Percentiles rank a stretch among this genome's conserved stretches.
Conservation (phyloP, 2,888 invertebrate genomes). For the Adineta ricciae region DNA sequence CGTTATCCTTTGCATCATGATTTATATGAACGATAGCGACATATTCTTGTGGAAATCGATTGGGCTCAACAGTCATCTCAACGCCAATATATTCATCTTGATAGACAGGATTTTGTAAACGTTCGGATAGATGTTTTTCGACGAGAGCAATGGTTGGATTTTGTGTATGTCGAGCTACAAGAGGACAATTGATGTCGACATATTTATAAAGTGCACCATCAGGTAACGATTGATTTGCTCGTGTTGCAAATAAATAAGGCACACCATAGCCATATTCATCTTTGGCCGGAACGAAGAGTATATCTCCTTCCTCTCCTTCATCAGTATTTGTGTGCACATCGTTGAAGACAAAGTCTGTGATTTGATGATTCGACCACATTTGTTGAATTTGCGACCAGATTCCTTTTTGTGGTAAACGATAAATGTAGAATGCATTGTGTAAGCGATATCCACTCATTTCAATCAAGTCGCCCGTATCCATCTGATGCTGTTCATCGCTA, state of each 20-base stretch:
- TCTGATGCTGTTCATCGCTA: neutral
- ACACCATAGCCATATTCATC: conserved; percentile 14
- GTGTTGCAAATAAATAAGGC: conserved; percentile 1
- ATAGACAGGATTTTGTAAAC: neutral
- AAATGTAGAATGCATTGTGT: conserved; percentile 11
- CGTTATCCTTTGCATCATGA: neutral
- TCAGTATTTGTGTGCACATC: neutral
- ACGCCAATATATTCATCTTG: neutral
- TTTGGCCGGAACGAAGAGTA: neutral
- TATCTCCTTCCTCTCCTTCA: neutral
- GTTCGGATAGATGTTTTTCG: neutral
- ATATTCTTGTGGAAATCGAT: conserved; percentile 10
- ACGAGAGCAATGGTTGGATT: neutral
- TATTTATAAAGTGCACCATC: neutral
- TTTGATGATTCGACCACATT: neutral
- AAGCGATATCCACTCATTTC: neutral
- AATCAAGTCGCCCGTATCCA: neutral
- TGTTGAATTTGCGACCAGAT: neutral
- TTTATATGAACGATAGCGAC: neutral
- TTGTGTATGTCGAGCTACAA: neutral
- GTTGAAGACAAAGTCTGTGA: neutral
- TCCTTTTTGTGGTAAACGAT: neutral
- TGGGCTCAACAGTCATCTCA: neutral
- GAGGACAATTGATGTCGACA: neutral
- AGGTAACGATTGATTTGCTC: neutral